Conservation (phyloP, 1,140 invertebrate genomes). For the Chrysomallon squamiferum region DNA sequence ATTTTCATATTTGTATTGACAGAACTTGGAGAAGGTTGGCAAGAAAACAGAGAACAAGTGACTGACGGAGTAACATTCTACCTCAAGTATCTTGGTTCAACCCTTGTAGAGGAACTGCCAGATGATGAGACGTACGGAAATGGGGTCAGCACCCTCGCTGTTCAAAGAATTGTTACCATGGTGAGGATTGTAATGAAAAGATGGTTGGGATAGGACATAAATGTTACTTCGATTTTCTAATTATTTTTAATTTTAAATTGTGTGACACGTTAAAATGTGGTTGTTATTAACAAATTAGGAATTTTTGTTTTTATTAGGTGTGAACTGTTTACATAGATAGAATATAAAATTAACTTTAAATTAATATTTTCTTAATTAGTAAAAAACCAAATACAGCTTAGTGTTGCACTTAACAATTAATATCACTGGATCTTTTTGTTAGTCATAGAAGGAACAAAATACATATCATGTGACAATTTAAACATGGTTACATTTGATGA, state of each 20-base stretch:
- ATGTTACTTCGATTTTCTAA: background rate
- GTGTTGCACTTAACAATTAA: too few species aligned
- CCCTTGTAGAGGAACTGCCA: slow-evolving; percentile 71
- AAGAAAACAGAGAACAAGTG: slow-evolving; percentile 64
- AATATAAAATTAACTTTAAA: background rate
- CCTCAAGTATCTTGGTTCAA: slow-evolving; percentile 78
- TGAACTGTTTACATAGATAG: background rate
- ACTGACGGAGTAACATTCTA: slow-evolving; percentile 72
- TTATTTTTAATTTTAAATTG: background rate
- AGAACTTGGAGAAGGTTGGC: slow-evolving; percentile 83
- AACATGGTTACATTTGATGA: too few species aligned
- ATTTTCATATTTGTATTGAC: too few species aligned
- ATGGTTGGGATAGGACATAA: background rate
- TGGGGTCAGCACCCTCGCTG: slow-evolving; percentile 72
- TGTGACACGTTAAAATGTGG: background rate
- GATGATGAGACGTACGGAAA: slow-evolving; percentile 64
- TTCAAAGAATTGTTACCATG: slow-evolving; percentile 75
- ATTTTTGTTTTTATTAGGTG: background rate
- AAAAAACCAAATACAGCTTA: too few species aligned
- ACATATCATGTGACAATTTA: too few species aligned
- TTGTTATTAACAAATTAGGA: background rate
- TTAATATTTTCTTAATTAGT: too few species aligned
- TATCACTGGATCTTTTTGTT: too few species aligned
- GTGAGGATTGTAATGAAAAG: slow-evolving; percentile 44
- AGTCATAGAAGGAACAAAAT: too few species aligned